phyloP scores from a whole-genome alignment of 2,888 invertebrate genomes.

The Drosophila neotestacea region DNA sequence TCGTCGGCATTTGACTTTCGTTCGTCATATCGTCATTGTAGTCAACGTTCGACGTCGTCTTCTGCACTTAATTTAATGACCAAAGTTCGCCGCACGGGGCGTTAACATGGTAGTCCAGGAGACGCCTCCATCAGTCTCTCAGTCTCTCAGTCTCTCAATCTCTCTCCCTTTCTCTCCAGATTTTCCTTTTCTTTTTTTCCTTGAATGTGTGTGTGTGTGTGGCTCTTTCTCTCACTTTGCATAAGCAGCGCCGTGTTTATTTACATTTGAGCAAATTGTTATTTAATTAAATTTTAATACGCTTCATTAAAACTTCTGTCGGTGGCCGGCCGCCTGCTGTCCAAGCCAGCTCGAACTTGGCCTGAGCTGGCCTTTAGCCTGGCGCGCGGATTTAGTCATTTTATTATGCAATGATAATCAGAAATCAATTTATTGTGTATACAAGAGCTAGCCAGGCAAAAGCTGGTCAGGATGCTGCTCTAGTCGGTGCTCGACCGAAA shows the following conservation, averaged over 20 bases:
- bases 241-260: conserved; percentile 74
- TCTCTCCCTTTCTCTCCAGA: neutral
- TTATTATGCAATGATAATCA: conserved; percentile 77
- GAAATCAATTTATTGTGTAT: conserved; percentile 77
- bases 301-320: conserved; percentile 76
- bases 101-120: conserved; percentile 51
- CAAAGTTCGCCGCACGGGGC: conserved; percentile 71
- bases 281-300: conserved; percentile 81
- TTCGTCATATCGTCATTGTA: conserved; percentile 13
- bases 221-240: conserved; percentile 45
- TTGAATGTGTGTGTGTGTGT: conserved; percentile 7
- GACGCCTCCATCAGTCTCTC: conserved; percentile 8
- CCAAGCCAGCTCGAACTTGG: neutral
- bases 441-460: conserved; percentile 29
- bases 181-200: neutral
- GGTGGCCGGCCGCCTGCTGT: conserved; percentile 10
- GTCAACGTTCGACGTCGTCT: conserved; percentile 24
- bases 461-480: conserved; percentile 10
- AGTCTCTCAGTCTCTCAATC: neutral
- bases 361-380: conserved; percentile 2
- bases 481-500: neutral
- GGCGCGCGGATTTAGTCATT: conserved; percentile 55
- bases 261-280: conserved; percentile 80
- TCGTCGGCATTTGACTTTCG: conserved; percentile 21
- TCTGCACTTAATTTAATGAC: conserved; percentile 78